Conservation (phyloP, 2,888 invertebrate genomes). For the Acrobasis consociella region DNA sequence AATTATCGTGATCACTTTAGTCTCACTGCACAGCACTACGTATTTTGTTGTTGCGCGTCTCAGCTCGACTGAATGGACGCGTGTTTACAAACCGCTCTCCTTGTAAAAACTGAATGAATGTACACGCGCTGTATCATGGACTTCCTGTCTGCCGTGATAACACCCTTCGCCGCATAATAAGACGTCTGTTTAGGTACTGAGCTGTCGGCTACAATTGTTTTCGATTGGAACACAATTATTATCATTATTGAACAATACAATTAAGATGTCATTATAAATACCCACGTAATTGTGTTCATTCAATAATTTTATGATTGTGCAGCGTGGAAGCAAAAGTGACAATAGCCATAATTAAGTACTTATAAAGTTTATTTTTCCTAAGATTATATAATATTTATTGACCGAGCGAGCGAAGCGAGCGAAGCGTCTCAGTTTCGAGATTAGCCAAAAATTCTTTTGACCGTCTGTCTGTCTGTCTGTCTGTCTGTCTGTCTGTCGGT, state of each 20-base stretch:
- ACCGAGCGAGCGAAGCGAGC: too few relatives aligned
- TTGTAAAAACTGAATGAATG: conserved; percentile 71
- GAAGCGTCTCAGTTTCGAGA: too few relatives aligned
- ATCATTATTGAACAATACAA: conserved; percentile 19
- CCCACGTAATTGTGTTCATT: conserved; percentile 8
- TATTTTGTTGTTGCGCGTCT: conserved; percentile 14
- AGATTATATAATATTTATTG: not conserved
- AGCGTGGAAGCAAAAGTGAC: not conserved
- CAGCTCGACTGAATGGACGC: conserved; percentile 37
- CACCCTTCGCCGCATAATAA: conserved; percentile 48
- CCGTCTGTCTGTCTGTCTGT: too few relatives aligned
- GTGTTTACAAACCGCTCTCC: conserved; percentile 58
- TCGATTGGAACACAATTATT: conserved; percentile 17
- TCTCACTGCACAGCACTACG: conserved; percentile 1
- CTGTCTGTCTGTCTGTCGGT: too few relatives aligned
- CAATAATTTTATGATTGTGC: conserved; percentile 7
- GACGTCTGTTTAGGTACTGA: conserved; percentile 40
- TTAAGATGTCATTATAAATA: conserved; percentile 19
- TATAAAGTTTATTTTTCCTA: not conserved
- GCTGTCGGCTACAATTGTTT: conserved; percentile 20
- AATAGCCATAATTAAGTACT: not conserved
- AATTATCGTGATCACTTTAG: not conserved
- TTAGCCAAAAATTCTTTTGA: too few relatives aligned
- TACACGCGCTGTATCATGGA: conserved; percentile 50
- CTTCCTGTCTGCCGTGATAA: conserved; percentile 69